Conservation (phyloP, 2,888 invertebrate genomes). For the Agrochola circellaris region DNA sequence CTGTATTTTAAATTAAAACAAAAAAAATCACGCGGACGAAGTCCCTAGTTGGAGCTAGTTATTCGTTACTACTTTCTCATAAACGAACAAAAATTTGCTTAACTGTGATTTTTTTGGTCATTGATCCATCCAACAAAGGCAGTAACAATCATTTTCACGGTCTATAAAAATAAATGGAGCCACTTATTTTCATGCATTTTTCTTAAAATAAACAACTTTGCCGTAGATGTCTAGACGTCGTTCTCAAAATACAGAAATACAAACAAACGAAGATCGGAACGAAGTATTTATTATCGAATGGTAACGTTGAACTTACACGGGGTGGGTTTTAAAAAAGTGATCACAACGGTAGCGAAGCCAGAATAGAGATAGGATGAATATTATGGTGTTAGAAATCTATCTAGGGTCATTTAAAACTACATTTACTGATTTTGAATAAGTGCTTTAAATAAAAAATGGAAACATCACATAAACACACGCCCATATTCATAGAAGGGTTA, state of each 20-base stretch:
- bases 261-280: conserved; percentile 21
- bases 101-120: not conserved
- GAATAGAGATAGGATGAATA: not conserved
- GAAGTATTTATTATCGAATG: conserved; percentile 38
- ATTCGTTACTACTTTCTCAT: not conserved
- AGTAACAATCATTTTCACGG: conserved; percentile 15
- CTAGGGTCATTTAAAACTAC: not conserved
- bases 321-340: conserved; percentile 1
- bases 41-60: not conserved
- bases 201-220: conserved; percentile 28
- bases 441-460: not conserved
- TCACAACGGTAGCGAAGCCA: not conserved
- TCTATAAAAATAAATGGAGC: conserved; percentile 9
- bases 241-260: conserved; percentile 30
- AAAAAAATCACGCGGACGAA: not conserved
- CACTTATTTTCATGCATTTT: conserved; percentile 23
- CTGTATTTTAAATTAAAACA: not conserved
- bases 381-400: not conserved
- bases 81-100: not conserved
- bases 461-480: no score
- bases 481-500: no score
- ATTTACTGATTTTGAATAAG: not conserved
- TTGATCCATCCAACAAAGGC: not conserved
- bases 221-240: conserved; percentile 39
- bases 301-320: conserved; percentile 17